A percentile compares a stretch with the other conserved stretches of the same genome.
phyloP scores from a whole-genome alignment of 2,888 invertebrate species.

The Scaeva pyrastri region DNA sequence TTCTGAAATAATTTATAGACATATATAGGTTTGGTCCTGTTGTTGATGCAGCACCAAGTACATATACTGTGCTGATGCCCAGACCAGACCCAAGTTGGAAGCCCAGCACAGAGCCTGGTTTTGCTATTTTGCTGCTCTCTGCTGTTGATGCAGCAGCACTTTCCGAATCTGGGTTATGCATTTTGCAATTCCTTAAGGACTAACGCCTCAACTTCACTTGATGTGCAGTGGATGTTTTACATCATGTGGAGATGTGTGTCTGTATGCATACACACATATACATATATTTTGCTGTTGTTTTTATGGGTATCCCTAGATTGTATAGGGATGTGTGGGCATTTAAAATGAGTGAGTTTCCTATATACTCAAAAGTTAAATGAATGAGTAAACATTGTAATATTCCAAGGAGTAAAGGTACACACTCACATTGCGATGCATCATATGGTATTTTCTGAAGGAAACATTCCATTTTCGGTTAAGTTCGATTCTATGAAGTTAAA shows the following conservation, averaged over 20 bases:
- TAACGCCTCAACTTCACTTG: conserved; percentile 9
- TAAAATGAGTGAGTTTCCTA: conserved; percentile 56
- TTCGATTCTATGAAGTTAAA: conserved; percentile 56
- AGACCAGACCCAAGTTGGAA: neutral
- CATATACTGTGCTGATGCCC: neutral
- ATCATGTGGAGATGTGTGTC: neutral
- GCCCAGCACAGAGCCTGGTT: conserved; percentile 2
- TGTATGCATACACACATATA: neutral
- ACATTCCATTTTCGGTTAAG: conserved; percentile 52
- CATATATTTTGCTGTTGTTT: neutral
- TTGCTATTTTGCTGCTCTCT: conserved; percentile 29
- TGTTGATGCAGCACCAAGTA: neutral
- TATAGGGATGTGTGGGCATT: conserved; percentile 41
- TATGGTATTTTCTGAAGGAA: conserved; percentile 32
- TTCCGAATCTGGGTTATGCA: conserved; percentile 68
- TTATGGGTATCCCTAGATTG: neutral
- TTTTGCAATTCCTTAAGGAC: conserved; percentile 69
- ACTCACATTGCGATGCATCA: neutral
- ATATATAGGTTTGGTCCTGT: conserved; percentile 37
- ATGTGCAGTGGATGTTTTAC: neutral
- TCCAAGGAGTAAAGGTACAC: neutral
- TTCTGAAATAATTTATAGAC: conserved; percentile 67
- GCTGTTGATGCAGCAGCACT: conserved; percentile 64
- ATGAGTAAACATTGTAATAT: conserved; percentile 42
- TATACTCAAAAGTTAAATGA: conserved; percentile 57